Evolutionary conservation across 1,140 invertebrate genomes (phyloP).

Genomic region (Lepidurus arcticus): DNA sequence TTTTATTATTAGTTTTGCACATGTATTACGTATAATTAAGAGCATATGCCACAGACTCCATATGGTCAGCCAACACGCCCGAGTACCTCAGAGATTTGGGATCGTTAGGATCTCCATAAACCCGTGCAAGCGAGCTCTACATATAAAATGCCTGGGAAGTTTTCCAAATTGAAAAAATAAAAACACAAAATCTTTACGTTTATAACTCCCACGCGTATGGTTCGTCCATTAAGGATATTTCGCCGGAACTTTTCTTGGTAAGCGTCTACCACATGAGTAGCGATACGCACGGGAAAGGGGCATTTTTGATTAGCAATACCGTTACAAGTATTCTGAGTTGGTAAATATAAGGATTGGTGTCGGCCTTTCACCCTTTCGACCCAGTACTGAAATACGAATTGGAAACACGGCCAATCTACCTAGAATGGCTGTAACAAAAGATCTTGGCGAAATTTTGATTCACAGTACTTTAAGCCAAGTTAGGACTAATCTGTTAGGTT

Average conservation of each 20-base stretch:
- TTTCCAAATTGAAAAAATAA: background rate
- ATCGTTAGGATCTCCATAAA: background rate
- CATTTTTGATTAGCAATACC: background rate
- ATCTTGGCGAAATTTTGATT: background rate
- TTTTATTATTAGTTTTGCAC: background rate
- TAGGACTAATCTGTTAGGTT: background rate
- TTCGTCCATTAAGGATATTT: background rate
- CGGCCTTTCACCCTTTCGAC: background rate
- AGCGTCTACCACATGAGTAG: background rate
- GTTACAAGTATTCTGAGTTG: background rate
- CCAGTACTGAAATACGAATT: background rate
- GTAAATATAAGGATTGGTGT: background rate
- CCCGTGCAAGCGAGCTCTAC: background rate
- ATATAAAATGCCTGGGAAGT: background rate
- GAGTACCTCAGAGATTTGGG: background rate
- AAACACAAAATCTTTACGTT: background rate
- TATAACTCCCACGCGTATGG: background rate
- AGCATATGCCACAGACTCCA: background rate
- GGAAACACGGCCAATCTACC: background rate
- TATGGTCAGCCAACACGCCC: background rate
- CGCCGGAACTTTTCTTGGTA: constrained; percentile 8
- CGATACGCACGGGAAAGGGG: background rate
- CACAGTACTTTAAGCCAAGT: constrained; percentile 2
- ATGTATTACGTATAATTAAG: background rate
- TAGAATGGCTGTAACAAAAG: background rate